phyloP scores from a whole-genome alignment of 2,113 vertebrate genomes.

The Crotalus viridis region DNA sequence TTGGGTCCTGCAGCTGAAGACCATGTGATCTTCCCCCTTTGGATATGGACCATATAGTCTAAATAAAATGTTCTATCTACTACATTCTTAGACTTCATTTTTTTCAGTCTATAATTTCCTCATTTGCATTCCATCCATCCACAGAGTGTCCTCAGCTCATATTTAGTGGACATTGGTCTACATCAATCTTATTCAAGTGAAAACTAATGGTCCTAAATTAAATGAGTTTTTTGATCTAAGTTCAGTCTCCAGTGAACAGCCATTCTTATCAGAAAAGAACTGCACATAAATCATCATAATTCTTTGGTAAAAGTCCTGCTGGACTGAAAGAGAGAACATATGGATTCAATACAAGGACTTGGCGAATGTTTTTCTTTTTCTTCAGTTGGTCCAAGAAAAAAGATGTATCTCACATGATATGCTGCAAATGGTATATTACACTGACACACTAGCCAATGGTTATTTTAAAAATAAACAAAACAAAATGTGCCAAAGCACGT shows the following conservation, averaged over 20 bases:
- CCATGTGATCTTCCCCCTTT: background rate
- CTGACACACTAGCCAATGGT: background rate
- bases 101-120: background rate
- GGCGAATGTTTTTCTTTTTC: conserved; percentile 1
- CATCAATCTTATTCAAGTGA: conserved; percentile 46
- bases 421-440: background rate
- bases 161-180: conserved; percentile 22
- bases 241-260: conserved; percentile 38
- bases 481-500: background rate
- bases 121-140: background rate
- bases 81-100: background rate
- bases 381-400: background rate
- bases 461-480: background rate
- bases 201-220: conserved; percentile 38
- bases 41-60: background rate
- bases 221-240: conserved; percentile 42
- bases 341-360: conserved; percentile 25
- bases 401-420: background rate
- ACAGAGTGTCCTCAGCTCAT: conserved; percentile 6
- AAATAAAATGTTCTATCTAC: rapidly evolving
- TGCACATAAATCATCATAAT: conserved; percentile 49
- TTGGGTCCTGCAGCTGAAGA: background rate
- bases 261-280: conserved; percentile 37
- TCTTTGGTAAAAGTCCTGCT: conserved; percentile 27
- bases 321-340: background rate